Evolutionary conservation across 37 sponge, comb jelly and placozoan species (phyloP).

Genomic region (Cladorhizidae sp.): DNA sequence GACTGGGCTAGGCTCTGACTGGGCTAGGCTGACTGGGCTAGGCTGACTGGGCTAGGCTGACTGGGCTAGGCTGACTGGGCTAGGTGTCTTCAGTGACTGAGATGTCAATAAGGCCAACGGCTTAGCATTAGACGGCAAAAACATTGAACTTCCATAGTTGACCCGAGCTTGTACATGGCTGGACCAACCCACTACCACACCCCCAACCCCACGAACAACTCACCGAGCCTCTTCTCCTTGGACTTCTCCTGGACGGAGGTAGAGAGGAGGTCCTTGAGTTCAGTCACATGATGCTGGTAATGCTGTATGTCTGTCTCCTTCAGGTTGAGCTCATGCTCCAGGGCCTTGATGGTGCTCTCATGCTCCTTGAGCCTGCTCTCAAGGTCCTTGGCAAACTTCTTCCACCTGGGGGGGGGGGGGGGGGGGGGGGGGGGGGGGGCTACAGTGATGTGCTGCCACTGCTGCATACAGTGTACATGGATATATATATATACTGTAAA

Average conservation of each 20-base stretch:
- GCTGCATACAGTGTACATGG: too few species aligned
- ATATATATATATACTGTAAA: too few species aligned
- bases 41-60: too few species aligned
- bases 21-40: too few species aligned
- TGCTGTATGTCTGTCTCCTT: slow-evolving; percentile 33
- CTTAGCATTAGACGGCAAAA: too few species aligned
- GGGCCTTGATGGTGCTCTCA: neutral
- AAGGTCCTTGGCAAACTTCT: slow-evolving; percentile 9
- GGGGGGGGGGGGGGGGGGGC: neutral
- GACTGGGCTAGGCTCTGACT: too few species aligned
- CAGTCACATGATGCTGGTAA: slow-evolving; percentile 28
- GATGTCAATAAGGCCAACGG: too few species aligned
- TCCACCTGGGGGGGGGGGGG: slow-evolving; percentile 1
- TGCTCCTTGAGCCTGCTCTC: slow-evolving; percentile 3
- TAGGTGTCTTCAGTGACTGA: too few species aligned
- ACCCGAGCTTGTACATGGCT: too few species aligned
- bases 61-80: too few species aligned
- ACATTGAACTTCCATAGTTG: too few species aligned
- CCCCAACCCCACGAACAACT: neutral
- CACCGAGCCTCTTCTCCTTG: slow-evolving; percentile 46
- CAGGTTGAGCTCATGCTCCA: slow-evolving; percentile 36
- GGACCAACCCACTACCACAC: neutral
- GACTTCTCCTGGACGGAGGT: slow-evolving; percentile 22
- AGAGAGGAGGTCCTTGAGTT: slow-evolving; percentile 42
- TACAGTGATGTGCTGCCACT: neutral